A percentile compares a stretch with the other conserved stretches of the same genome.
These are phyloP conservation scores for Nasonia giraulti DNA, from an alignment of 1,140 invertebrate species.

Conservation along the genomic window DNA sequence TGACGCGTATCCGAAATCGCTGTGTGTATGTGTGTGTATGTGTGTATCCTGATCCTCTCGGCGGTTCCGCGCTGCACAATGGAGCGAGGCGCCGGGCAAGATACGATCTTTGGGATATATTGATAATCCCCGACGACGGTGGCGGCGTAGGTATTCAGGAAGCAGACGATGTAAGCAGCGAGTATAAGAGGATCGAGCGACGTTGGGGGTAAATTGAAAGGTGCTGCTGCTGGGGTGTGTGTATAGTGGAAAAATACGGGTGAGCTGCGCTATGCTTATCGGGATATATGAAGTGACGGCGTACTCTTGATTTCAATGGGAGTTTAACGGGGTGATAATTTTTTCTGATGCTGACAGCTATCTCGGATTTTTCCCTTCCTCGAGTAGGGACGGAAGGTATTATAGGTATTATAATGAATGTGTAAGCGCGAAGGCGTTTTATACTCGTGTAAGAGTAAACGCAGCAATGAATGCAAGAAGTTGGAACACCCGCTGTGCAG, in stretches of 20 bases:
- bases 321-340: too few species aligned
- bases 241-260: neutral
- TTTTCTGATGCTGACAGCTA: too few species aligned
- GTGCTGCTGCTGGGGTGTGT: neutral
- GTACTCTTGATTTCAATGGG: too few species aligned
- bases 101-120: conserved; percentile 27
- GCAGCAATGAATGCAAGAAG: conserved; percentile 3
- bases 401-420: too few species aligned
- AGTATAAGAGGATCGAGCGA: neutral
- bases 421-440: neutral
- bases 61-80: neutral
- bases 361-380: too few species aligned
- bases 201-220: neutral
- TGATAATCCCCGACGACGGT: neutral
- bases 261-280: too few species aligned
- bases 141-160: neutral
- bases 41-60: neutral
- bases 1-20: neutral
- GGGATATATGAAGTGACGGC: too few species aligned
- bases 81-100: neutral
- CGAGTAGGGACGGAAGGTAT: too few species aligned
- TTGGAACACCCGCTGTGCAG: neutral
- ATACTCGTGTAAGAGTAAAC: neutral
- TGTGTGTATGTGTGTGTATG: neutral
- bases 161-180: neutral